These are phyloP conservation scores for Lepidurus apus DNA, from an alignment of 1,140 invertebrate species.

Conservation along the genomic window DNA sequence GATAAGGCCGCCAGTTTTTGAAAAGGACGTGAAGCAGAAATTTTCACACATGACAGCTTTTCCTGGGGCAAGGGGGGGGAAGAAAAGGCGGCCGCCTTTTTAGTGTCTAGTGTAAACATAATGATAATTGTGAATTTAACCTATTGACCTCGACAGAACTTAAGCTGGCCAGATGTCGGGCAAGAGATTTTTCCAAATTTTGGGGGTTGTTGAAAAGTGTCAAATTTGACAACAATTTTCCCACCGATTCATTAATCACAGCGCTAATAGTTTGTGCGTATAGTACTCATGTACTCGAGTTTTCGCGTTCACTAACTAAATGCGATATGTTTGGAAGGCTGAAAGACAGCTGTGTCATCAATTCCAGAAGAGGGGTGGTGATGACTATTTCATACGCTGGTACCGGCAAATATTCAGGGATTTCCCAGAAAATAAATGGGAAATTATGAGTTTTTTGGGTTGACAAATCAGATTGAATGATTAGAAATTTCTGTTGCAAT, in stretches of 20 bases:
- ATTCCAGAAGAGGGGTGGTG: not conserved
- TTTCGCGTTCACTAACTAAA: too few relatives aligned
- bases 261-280: too few relatives aligned
- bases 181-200: not conserved
- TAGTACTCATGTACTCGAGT: too few relatives aligned
- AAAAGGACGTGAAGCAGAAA: conserved; percentile 15
- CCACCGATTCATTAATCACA: not conserved
- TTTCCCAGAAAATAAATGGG: too few relatives aligned
- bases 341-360: not conserved
- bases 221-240: conserved; percentile 3
- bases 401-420: not conserved
- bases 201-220: not conserved
- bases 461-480: not conserved
- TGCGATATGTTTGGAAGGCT: not conserved
- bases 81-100: not conserved
- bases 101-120: conserved; percentile 1
- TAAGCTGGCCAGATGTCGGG: not conserved
- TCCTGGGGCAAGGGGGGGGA: not conserved
- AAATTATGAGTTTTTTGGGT: not conserved
- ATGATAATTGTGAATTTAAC: conserved; percentile 22
- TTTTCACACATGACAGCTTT: conserved; percentile 19
- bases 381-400: not conserved
- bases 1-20: not conserved
- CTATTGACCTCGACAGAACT: not conserved
- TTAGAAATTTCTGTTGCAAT: not conserved